phyloP scores from a whole-genome alignment of 2,888 invertebrate species.

The Dioctria linearis region DNA sequence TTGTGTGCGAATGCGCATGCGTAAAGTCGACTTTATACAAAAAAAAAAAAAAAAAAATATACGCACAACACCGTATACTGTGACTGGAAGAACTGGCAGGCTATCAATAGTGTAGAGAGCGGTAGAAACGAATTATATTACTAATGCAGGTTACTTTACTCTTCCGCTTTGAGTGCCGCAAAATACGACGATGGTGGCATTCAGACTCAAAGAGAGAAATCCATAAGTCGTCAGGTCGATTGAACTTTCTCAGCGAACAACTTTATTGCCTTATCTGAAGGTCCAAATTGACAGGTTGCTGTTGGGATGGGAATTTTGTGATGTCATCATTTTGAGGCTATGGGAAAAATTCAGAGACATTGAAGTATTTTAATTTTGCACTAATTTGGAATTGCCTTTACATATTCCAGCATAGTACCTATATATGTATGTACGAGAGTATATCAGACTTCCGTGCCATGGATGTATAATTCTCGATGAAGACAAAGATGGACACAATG shows the following conservation, averaged over 20 bases:
- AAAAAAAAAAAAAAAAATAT: not conserved
- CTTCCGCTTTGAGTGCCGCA: constrained; percentile 50
- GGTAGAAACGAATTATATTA: constrained; percentile 29
- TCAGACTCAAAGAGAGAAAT: not conserved
- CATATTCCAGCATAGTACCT: constrained; percentile 15
- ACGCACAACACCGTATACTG: constrained; percentile 26
- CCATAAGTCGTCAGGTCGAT: constrained; percentile 6
- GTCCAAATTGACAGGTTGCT: constrained; percentile 47
- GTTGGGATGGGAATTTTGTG: constrained; percentile 53
- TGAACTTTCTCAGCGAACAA: constrained; percentile 44
- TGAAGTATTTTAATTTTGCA: constrained; percentile 58
- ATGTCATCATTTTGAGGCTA: constrained; percentile 58
- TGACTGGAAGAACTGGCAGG: too few relatives aligned
- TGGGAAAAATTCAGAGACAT: constrained; percentile 57
- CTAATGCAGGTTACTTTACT: constrained; percentile 43
- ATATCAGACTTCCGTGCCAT: not conserved
- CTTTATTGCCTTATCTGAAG: constrained; percentile 44
- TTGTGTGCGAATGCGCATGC: constrained; percentile 41
- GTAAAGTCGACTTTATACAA: constrained; percentile 3
- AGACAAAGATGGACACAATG: constrained; percentile 48
- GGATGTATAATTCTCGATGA: not conserved
- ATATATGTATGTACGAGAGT: too few relatives aligned
- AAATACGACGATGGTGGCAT: constrained; percentile 25
- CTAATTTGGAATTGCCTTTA: constrained; percentile 57
- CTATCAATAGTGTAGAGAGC: not conserved